Evolutionary conservation across 2,888 invertebrate genomes (phyloP).

Genomic region (Perithous albicinctus): DNA sequence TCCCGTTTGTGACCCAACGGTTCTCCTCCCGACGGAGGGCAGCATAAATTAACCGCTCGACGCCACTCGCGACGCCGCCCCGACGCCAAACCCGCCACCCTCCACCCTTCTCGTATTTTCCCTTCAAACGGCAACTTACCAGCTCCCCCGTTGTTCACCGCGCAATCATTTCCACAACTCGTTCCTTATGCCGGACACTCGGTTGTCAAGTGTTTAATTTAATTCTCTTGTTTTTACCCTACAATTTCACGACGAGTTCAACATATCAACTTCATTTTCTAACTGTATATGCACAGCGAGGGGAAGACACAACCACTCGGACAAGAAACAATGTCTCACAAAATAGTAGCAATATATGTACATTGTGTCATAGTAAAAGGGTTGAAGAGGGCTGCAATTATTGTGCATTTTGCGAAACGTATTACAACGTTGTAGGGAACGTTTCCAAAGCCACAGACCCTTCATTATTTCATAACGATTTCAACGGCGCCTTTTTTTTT

Average conservation of each 20-base stretch:
- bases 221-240: too few species aligned
- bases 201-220: slow-evolving; percentile 36
- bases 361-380: not conserved
- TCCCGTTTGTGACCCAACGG: too few species aligned
- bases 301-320: not conserved
- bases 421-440: slow-evolving; percentile 2
- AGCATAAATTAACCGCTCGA: slow-evolving; percentile 53
- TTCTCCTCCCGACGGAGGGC: slow-evolving; percentile 23
- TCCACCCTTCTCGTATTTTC: too few species aligned
- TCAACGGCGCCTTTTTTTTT: not conserved
- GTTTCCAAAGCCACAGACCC: slow-evolving; percentile 9
- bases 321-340: slow-evolving; percentile 19
- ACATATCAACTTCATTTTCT: not conserved
- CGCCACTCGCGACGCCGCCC: slow-evolving; percentile 38
- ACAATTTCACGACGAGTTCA: too few species aligned
- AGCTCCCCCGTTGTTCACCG: too few species aligned
- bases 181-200: slow-evolving; percentile 13
- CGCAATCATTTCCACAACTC: too few species aligned
- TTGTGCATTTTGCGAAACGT: slow-evolving; percentile 8
- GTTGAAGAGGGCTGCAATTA: not conserved
- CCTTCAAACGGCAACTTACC: too few species aligned
- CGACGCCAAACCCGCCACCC: slow-evolving; percentile 22
- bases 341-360: not conserved
- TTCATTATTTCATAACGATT: slow-evolving; percentile 48
- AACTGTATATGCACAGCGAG: not conserved